These are phyloP conservation scores for Choristoneura rosaceana DNA, from an alignment of 2,888 invertebrate species.

Conservation along the genomic window DNA sequence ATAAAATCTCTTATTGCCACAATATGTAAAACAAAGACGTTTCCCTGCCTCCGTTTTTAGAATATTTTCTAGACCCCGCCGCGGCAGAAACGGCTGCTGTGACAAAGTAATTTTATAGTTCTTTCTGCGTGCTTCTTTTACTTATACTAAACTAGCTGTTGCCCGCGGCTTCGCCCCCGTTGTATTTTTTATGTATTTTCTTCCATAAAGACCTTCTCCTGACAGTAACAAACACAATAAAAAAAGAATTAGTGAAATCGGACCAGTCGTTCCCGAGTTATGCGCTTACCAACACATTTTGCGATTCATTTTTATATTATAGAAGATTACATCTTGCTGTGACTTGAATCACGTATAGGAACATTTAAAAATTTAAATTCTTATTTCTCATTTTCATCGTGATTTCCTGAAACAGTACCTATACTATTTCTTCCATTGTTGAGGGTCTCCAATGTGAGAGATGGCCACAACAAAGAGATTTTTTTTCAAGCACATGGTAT, in stretches of 20 bases:
- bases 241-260: too few relatives aligned
- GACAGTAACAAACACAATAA: too few relatives aligned
- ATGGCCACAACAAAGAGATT: too few relatives aligned
- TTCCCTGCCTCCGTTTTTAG: background rate
- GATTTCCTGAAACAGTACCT: background rate
- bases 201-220: too few relatives aligned
- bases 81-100: background rate
- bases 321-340: background rate
- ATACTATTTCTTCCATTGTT: background rate
- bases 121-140: background rate
- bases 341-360: background rate
- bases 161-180: too few relatives aligned
- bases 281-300: too few relatives aligned
- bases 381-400: background rate
- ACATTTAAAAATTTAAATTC: background rate
- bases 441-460: too few relatives aligned
- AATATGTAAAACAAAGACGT: conserved; percentile 9
- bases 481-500: too few relatives aligned
- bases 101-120: background rate
- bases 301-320: too few relatives aligned
- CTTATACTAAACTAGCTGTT: too few relatives aligned
- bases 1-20: background rate
- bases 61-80: background rate
- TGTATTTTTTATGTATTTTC: too few relatives aligned
- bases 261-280: too few relatives aligned